Evolutionary conservation across 37 sponge, comb jelly and placozoan species (phyloP).

Genomic region (Beroe ovata): DNA sequence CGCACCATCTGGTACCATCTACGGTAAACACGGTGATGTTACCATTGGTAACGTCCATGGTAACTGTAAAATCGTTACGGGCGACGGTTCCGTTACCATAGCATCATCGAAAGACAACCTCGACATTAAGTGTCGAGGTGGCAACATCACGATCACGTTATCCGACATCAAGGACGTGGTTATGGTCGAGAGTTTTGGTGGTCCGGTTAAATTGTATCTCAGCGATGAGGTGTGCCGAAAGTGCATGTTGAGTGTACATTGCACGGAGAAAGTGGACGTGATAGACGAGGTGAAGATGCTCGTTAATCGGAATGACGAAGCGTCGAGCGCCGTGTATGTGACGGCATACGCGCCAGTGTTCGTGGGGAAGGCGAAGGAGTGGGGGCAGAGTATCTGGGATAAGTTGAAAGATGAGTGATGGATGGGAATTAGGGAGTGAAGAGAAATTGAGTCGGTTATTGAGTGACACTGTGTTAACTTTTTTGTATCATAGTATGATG

Average conservation of each 20-base stretch:
- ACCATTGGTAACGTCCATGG: conserved; percentile 38
- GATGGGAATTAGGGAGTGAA: no score
- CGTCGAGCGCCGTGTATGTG: neutral
- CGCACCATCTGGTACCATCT: neutral
- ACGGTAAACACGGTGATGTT: conserved; percentile 44
- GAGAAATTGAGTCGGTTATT: no score
- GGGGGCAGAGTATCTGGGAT: conserved; percentile 42
- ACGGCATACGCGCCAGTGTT: conserved; percentile 11
- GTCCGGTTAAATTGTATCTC: conserved; percentile 35
- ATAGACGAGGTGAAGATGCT: neutral
- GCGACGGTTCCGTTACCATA: conserved; percentile 2
- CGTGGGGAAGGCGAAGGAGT: conserved; percentile 28
- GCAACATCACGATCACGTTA: conserved; percentile 5
- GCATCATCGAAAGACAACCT: conserved; percentile 35
- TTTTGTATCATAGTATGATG: no score
- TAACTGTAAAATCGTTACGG: conserved; percentile 45
- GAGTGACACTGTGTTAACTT: no score
- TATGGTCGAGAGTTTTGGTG: conserved; percentile 38
- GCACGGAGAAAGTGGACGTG: neutral
- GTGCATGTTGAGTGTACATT: conserved; percentile 39
- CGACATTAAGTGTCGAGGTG: conserved; percentile 17
- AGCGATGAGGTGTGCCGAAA: conserved; percentile 31
- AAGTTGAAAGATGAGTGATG: conserved; percentile 38
- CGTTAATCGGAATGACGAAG: conserved; percentile 13
- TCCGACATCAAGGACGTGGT: neutral